Percentiles rank a stretch among this genome's conserved stretches.
Conservation (phyloP, 2,113 vertebrate species). For the Planiliza haematocheilus region DNA sequence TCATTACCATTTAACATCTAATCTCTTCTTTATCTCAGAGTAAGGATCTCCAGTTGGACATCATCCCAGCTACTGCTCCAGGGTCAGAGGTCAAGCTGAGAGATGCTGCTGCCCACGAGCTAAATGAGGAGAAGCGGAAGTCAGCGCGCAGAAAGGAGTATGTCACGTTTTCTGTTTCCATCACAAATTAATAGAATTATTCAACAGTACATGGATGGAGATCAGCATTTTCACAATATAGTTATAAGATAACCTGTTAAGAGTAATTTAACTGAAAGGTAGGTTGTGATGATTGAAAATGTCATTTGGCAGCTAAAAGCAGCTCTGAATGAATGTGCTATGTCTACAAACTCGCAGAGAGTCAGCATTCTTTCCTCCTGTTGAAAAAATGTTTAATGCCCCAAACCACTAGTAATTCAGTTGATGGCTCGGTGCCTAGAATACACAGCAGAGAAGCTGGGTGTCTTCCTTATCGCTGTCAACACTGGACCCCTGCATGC, state of each 20-base stretch:
- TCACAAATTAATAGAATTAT: neutral
- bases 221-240: neutral
- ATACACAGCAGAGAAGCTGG: neutral
- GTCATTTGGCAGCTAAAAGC: constrained; percentile 12
- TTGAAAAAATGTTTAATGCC: constrained; percentile 21
- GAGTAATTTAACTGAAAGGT: too few species aligned
- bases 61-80: constrained; percentile 94
- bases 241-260: neutral
- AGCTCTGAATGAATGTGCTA: neutral
- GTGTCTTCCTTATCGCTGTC: constrained; percentile 21
- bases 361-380: constrained; percentile 25
- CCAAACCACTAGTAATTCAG: constrained; percentile 15
- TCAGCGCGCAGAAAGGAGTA: constrained; percentile 99
- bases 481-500: neutral
- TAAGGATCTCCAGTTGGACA: constrained; percentile 97
- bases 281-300: neutral
- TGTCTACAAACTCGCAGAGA: neutral
- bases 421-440: neutral
- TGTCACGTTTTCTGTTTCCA: constrained; percentile 34
- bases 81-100: constrained; percentile 98
- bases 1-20: neutral
- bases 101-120: constrained; percentile 94
- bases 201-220: too few species aligned
- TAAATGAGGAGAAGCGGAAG: constrained; percentile 98
- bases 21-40: constrained; percentile 82